phyloP scores from a whole-genome alignment of 2,113 vertebrate genomes.

The Dolichotis patagonum region DNA sequence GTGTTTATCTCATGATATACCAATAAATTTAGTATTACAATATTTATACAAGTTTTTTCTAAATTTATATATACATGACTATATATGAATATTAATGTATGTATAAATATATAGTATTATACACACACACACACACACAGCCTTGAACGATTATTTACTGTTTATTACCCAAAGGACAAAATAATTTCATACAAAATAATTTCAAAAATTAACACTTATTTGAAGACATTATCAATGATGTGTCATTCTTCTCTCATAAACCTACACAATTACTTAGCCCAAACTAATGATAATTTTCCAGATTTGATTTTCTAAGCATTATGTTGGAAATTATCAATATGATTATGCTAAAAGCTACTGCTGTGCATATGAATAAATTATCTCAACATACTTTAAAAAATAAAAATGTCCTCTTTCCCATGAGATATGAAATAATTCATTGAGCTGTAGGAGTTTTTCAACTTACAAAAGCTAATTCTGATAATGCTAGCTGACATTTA shows the following conservation, averaged over 20 bases:
- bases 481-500: constrained; percentile 10
- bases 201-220: constrained; percentile 24
- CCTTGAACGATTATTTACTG: not conserved
- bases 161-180: not conserved
- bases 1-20: not conserved
- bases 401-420: not conserved
- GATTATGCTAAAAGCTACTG: not conserved
- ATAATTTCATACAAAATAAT: not conserved
- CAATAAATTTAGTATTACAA: not conserved
- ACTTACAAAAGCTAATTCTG: constrained; percentile 1
- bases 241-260: not conserved
- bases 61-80: not conserved
- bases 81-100: not conserved
- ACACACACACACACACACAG: not conserved
- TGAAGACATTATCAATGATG: not conserved
- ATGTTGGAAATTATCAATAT: not conserved
- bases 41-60: not conserved
- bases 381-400: not conserved
- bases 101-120: not conserved
- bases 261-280: constrained; percentile 24
- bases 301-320: constrained; percentile 17
- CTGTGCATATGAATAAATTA: not conserved
- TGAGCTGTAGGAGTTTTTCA: not conserved
- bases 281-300: not conserved
- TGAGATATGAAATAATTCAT: not conserved